Evolutionary conservation across 2,888 invertebrate species (phyloP).

Genomic region (Pterostichus niger): DNA sequence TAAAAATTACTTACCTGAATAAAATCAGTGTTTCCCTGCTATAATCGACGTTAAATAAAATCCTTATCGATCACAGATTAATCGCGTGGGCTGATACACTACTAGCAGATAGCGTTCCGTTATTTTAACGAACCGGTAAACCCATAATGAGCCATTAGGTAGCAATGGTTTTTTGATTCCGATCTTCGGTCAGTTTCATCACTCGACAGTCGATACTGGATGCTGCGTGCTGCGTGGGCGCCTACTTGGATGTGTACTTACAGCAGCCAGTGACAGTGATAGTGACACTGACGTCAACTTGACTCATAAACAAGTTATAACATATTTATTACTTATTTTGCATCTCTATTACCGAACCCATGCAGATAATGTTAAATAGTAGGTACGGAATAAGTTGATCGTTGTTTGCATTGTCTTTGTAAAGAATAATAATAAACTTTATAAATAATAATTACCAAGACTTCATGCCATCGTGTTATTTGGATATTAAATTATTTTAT

Average conservation of each 20-base stretch:
- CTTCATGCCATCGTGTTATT: too few species aligned
- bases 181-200: conserved; percentile 46
- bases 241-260: conserved; percentile 12
- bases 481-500: too few species aligned
- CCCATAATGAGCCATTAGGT: conserved; percentile 64
- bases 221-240: neutral
- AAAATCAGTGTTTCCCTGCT: conserved; percentile 51
- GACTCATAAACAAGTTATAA: conserved; percentile 9
- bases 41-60: conserved; percentile 42
- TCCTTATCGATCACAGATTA: conserved; percentile 44
- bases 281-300: conserved; percentile 1
- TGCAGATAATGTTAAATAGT: neutral
- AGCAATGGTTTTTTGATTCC: conserved; percentile 60
- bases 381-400: too few species aligned
- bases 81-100: conserved; percentile 58
- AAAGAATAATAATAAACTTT: too few species aligned
- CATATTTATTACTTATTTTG: conserved; percentile 12
- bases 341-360: neutral
- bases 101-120: conserved; percentile 62
- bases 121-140: conserved; percentile 64
- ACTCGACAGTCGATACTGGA: conserved; percentile 6
- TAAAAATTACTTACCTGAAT: conserved; percentile 59
- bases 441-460: too few species aligned
- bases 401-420: too few species aligned
- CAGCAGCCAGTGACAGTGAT: conserved; percentile 23